phyloP scores from a whole-genome alignment of 2,113 vertebrate genomes.

The Cheirogaleus medius region DNA sequence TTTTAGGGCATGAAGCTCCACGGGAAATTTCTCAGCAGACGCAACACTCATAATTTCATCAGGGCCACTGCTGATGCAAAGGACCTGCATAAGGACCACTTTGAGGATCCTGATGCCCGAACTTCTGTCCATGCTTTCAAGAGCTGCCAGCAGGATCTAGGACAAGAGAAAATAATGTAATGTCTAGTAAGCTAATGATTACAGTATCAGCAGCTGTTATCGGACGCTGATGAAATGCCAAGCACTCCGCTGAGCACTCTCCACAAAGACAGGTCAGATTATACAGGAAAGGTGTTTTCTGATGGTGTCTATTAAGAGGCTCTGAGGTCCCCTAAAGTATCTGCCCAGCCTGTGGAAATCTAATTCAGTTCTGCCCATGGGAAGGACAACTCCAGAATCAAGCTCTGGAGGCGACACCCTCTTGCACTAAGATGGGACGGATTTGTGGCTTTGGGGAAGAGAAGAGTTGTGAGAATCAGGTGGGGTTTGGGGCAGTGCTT shows the following conservation, averaged over 20 bases:
- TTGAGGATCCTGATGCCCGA: not conserved
- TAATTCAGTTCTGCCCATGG: not conserved
- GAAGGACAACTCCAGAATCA: not conserved
- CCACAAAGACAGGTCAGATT: not conserved
- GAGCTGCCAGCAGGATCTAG: not conserved
- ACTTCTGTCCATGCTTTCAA: not conserved
- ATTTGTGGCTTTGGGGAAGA: not conserved
- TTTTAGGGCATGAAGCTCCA: not conserved
- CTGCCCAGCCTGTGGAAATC: not conserved
- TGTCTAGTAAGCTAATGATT: not conserved
- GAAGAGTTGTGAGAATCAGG: not conserved
- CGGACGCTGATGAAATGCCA: not conserved
- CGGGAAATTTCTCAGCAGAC: not conserved
- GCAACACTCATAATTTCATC: not conserved
- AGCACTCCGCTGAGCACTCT: not conserved
- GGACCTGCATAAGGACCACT: not conserved
- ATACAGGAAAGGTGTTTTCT: not conserved
- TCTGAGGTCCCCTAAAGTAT: not conserved
- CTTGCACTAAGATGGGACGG: not conserved
- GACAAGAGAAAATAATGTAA: not conserved
- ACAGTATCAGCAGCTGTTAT: not conserved
- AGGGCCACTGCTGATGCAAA: not conserved
- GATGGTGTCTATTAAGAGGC: not conserved
- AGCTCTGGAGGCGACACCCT: not conserved
- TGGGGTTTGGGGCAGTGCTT: not conserved